Evolutionary conservation across 2,888 invertebrate genomes (phyloP).

Genomic region (Phyto melanocephala): DNA sequence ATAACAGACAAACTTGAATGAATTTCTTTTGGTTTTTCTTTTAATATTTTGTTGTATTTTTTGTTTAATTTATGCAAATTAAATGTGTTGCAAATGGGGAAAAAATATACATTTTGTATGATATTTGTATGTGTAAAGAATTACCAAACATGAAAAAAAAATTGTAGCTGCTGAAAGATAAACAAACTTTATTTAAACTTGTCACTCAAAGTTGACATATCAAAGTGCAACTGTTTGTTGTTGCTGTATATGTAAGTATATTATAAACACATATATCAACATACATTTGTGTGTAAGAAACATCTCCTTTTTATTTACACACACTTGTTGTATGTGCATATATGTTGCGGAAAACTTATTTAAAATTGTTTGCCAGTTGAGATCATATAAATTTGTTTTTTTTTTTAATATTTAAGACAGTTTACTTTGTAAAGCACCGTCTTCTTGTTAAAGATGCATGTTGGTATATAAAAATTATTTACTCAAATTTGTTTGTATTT

Average conservation of each 20-base stretch:
- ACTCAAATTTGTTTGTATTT: background rate
- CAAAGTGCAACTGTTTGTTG: slow-evolving; percentile 71
- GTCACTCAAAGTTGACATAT: slow-evolving; percentile 64
- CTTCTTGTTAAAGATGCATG: background rate
- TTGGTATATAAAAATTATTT: background rate
- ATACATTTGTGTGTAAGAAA: too few relatives aligned
- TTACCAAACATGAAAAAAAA: background rate
- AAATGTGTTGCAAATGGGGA: slow-evolving; percentile 42
- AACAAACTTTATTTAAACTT: slow-evolving; percentile 48
- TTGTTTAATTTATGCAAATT: slow-evolving; percentile 66
- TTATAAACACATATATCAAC: too few relatives aligned
- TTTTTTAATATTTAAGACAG: slow-evolving; percentile 26
- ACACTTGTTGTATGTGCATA: background rate
- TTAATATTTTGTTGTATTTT: background rate
- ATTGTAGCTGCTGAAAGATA: slow-evolving; percentile 37
- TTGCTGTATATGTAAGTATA: slow-evolving; percentile 52
- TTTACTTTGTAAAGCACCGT: background rate
- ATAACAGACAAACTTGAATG: slow-evolving; percentile 23
- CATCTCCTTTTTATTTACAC: background rate
- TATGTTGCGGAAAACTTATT: background rate
- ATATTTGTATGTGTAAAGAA: too few relatives aligned
- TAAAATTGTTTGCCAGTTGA: background rate
- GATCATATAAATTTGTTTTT: slow-evolving; percentile 67
- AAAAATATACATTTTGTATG: background rate
- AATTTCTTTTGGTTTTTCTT: slow-evolving; percentile 17